phyloP scores from a whole-genome alignment of 2,888 invertebrate species.

The Neoascia interrupta region DNA sequence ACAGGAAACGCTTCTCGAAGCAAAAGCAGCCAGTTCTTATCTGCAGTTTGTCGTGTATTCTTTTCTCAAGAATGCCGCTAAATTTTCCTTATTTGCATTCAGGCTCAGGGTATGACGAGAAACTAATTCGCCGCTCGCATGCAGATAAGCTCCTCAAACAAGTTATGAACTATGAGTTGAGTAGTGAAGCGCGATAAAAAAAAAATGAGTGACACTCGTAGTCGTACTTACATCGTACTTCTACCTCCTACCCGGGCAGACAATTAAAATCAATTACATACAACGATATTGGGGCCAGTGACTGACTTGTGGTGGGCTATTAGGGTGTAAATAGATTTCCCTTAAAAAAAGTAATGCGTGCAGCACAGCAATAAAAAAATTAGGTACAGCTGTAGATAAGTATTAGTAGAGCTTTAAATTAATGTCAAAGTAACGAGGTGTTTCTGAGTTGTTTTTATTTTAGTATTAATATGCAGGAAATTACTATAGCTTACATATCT shows the following conservation, averaged over 20 bases:
- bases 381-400: too few species aligned
- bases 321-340: too few species aligned
- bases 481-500: too few species aligned
- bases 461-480: too few species aligned
- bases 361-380: too few species aligned
- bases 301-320: too few species aligned
- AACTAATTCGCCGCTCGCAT: constrained; percentile 40
- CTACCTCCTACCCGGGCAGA: constrained; percentile 8
- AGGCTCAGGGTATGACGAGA: constrained; percentile 24
- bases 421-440: too few species aligned
- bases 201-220: constrained; percentile 14
- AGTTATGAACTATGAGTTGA: constrained; percentile 50
- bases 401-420: too few species aligned
- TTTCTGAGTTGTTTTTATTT: too few species aligned
- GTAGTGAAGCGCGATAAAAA: constrained; percentile 29
- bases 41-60: not conserved
- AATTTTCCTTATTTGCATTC: constrained; percentile 46
- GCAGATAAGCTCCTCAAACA: constrained; percentile 56
- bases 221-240: too few species aligned
- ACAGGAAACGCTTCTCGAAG: constrained; percentile 48
- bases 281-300: too few species aligned
- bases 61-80: not conserved
- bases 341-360: too few species aligned
- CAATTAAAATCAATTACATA: constrained; percentile 54
- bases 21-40: constrained; percentile 2